Conservation (phyloP, 2,888 invertebrate genomes). For the Lasioglossum calceatum region DNA sequence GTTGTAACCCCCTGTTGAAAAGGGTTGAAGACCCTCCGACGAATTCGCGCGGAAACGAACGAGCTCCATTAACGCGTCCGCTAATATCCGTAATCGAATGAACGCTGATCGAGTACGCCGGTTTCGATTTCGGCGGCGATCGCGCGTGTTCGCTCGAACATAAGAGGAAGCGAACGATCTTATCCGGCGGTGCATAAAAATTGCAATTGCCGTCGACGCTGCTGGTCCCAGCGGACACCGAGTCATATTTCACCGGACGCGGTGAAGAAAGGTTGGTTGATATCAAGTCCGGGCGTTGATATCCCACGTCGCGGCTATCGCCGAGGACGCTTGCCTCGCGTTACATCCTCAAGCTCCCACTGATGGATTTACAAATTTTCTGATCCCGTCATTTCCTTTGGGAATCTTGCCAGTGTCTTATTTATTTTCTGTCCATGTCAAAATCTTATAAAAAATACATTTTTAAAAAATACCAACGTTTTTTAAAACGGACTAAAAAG, state of each 20-base stretch:
- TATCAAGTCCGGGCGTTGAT: conserved; percentile 4
- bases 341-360: not conserved
- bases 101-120: conserved; percentile 15
- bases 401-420: too few species aligned
- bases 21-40: conserved; percentile 27
- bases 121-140: not conserved
- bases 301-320: not conserved
- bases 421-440: too few species aligned
- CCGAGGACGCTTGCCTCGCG: not conserved
- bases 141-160: not conserved
- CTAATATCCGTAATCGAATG: conserved; percentile 60
- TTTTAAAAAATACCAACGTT: too few species aligned
- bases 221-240: conserved; percentile 14
- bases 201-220: conserved; percentile 30
- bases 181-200: conserved; percentile 29
- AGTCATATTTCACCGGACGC: conserved; percentile 23
- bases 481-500: too few species aligned
- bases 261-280: not conserved
- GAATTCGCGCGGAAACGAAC: conserved; percentile 36
- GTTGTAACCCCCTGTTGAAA: not conserved
- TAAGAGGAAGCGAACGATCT: conserved; percentile 31
- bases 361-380: not conserved
- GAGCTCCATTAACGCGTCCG: conserved; percentile 59
- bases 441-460: too few species aligned
- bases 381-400: too few species aligned